A percentile compares a stretch with the other conserved stretches of the same genome.
These are phyloP conservation scores for Lagorchestes hirsutus DNA, from an alignment of 2,797 vertebrate species.

Conservation along the genomic window DNA sequence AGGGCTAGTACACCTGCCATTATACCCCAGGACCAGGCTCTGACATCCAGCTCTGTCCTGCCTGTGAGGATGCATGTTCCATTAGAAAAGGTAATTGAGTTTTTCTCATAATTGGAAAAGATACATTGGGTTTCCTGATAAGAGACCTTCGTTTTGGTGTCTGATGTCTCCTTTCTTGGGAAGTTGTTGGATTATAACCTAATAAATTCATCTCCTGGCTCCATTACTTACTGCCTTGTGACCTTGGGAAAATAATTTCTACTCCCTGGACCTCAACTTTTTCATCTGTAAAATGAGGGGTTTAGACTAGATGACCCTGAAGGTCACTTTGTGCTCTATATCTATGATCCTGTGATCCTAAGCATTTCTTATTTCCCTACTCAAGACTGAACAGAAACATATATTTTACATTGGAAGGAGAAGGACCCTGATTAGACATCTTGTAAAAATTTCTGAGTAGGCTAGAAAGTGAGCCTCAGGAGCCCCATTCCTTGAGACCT, in stretches of 20 bases:
- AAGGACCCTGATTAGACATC: not conserved
- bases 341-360: not conserved
- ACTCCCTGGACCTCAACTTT: not conserved
- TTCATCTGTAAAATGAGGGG: not conserved
- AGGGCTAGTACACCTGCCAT: not conserved
- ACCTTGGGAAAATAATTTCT: not conserved
- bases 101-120: not conserved
- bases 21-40: not conserved
- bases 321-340: not conserved
- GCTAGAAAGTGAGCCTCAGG: conserved; percentile 15
- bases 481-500: not conserved
- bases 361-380: not conserved
- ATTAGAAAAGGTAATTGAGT: not conserved
- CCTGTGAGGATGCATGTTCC: not conserved
- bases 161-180: not conserved
- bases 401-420: not conserved
- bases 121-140: not conserved
- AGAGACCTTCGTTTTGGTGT: not conserved
- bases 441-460: conserved; percentile 51
- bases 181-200: not conserved
- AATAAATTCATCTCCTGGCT: not conserved
- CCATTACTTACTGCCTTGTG: not conserved
- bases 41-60: not conserved
- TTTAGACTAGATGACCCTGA: not conserved
- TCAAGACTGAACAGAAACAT: conserved; percentile 7